Evolutionary conservation across 2,113 vertebrate genomes (phyloP), one percentile per base, ranked within the genome.

Genomic region (Todiramphus chloris): DNA sequence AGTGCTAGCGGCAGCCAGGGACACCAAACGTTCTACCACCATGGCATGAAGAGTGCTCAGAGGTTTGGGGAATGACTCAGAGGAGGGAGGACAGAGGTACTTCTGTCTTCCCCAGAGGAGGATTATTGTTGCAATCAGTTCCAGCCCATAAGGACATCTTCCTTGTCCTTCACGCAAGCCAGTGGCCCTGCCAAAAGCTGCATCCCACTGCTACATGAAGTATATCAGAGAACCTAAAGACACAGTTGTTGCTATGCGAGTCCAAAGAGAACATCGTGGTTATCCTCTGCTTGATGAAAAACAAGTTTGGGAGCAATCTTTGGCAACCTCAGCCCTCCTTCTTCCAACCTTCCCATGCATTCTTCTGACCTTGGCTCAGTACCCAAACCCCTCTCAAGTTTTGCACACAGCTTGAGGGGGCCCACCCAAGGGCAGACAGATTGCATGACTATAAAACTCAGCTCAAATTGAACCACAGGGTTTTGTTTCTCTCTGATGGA

Each of bases 21-120:
- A 70, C 59, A 46, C n/a, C 68, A 84, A 94, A 93, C 1, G 0
- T 83, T 81, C 82, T 56, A 41, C 59, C 60, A 3, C 64, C 41
- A 53, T 0, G 0, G 31, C 5, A 1, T 14, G 80, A 51, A 43
- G 24, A 90, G 16, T 5, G 2, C 2, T 0, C 4, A 21, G 64
- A 74, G 63, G 39, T 72, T 68, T 78, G 44, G 59, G 56, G 37
- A 41, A 37, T 91, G 78, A 67, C 48, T 88, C 64, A 56, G 39
- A 88, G 62, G 60, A 50, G 16, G 5, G 19, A 43, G 14, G 6
- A 55, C 13, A 84, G 64, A 84, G 21, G 6, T 18, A 35, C 9
- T 73, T 78, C 33, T 30, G 0, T 41, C 56, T 72, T 83, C 27
- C 16, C n/a, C 37, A 20, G 16, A 67, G 64, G 4, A 87, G 6